Evolutionary conservation across 1,140 invertebrate genomes (phyloP), one percentile per base, ranked within the genome.

Genomic region (Saxidomus purpurata): DNA sequence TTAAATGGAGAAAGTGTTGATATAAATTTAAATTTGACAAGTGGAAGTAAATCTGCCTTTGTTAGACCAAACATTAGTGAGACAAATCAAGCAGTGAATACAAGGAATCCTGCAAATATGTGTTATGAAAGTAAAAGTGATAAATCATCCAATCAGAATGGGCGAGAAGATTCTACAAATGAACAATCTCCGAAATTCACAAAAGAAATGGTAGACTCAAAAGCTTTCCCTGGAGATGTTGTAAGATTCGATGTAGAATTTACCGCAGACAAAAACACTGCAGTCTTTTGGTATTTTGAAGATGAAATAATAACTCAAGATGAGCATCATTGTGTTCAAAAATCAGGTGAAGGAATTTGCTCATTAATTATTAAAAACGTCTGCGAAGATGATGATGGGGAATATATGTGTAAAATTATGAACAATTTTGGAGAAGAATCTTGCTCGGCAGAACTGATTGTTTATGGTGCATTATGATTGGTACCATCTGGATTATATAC

Each of bases 341-440:
- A 77, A 55, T 74, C 76, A 61, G 61, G 63, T 59, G 67, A 87
- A 63, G 93, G 94, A 40, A 31, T 76, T 22, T 92, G 89, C 77
- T 94, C 93, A n/a, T 90, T 96, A n/a, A 93, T 94, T 52, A 94
- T 99, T 90, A 97, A 97, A 0, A 97, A 98, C 90, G 98, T 99
- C 0, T 97, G 96, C 80, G 96, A 97, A 36, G 94, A 96, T 19
- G 99, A 99, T 96, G 98, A 97, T 49, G 99, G 99, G 15, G 96
- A 97, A 31, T 99, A 99, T 96, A 97, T 97, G 74, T 99, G 98
- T 94, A 97, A 97, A 0, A 98, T 98, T 1, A 97, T 95, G 1
- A 99, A 99, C 95, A 97, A 97, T 79, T 98, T 97, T 0, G 98
- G 98, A 3, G 98, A 97, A 94, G 97, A 98, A n/a, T 98, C 98